Conservation (phyloP, 2,113 vertebrate genomes). For the Nothocercus nigrocapillus region DNA sequence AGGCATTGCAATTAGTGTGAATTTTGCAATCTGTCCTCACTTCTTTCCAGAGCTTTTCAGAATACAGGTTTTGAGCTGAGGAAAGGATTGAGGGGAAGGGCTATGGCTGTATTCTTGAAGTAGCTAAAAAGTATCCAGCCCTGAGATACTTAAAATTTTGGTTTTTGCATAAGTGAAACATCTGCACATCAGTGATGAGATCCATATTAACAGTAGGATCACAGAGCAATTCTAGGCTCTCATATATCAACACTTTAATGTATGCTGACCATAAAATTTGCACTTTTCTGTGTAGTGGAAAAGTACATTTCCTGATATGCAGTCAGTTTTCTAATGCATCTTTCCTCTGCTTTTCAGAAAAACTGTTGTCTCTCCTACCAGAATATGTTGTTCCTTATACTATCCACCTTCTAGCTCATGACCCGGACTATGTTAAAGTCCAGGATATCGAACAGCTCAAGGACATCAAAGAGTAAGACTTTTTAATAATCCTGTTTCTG, state of each 20-base stretch:
- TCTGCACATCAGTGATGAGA: neutral
- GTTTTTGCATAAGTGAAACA: neutral
- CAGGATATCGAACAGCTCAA: conserved; percentile 99
- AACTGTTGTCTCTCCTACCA: conserved; percentile 94
- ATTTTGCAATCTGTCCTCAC: neutral
- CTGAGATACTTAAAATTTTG: neutral
- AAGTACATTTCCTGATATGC: neutral
- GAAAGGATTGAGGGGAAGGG: neutral
- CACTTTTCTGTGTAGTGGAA: neutral
- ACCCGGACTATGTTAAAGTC: conserved; percentile 98
- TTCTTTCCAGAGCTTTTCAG: neutral
- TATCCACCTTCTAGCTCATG: conserved; percentile 96
- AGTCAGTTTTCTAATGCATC: conserved; percentile 35
- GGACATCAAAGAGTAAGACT: conserved; percentile 98
- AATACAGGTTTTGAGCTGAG: neutral
- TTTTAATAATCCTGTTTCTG: neutral
- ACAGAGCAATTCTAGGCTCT: neutral
- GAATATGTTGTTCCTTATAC: conserved; percentile 98
- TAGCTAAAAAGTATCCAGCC: neutral
- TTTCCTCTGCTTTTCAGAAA: conserved; percentile 83
- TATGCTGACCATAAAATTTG: neutral
- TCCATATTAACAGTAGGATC: neutral
- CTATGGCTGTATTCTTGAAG: neutral
- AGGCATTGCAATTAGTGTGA: neutral
- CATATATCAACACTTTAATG: neutral